Evolutionary conservation across 2,797 vertebrate genomes (phyloP).

Genomic region (Darevskia mixta): DNA sequence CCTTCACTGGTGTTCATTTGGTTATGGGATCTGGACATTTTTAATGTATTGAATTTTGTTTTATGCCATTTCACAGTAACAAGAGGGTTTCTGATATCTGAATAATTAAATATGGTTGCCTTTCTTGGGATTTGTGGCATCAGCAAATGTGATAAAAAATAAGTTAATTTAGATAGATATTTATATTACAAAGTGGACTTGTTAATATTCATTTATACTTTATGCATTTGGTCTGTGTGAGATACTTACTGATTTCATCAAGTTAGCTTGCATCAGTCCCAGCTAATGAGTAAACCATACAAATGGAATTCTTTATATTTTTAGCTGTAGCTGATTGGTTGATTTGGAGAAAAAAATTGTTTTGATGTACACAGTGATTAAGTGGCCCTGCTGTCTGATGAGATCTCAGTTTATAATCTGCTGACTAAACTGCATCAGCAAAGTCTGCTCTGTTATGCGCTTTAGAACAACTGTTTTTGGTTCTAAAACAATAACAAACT

Average conservation of each 20-base stretch:
- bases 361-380: not conserved
- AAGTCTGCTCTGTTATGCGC: conserved; percentile 2
- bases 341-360: not conserved
- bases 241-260: not conserved
- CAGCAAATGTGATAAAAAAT: not conserved
- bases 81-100: not conserved
- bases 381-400: not conserved
- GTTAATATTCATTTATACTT: not conserved
- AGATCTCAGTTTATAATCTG: not conserved
- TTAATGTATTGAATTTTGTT: not conserved
- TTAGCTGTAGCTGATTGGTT: not conserved
- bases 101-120: not conserved
- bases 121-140: not conserved
- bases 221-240: not conserved
- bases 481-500: conserved; percentile 10
- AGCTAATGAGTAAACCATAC: not conserved
- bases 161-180: not conserved
- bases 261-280: not conserved
- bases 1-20: not conserved
- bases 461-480: not conserved
- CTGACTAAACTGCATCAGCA: not conserved
- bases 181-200: not conserved
- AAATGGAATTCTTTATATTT: not conserved
- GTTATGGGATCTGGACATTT: not conserved
- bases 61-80: not conserved